Evolutionary conservation across 2,797 vertebrate species (phyloP).

Genomic region (Champsocephalus esox): DNA sequence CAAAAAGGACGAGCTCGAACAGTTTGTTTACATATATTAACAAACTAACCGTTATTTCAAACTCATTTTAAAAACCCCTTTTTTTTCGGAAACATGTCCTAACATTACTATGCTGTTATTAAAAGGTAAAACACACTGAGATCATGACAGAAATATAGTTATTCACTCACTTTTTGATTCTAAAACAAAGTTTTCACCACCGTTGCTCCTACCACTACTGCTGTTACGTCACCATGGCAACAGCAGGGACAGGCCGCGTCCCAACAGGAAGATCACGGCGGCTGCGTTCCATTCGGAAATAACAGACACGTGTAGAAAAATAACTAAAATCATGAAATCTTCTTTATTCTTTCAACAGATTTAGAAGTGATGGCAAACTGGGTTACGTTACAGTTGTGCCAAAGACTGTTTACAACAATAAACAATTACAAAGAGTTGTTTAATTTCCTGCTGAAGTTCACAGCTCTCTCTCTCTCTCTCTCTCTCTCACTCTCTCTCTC

Average conservation of each 20-base stretch:
- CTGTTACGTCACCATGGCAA: constrained; percentile 6
- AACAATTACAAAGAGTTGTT: no score
- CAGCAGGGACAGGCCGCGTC: neutral
- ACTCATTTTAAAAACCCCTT: neutral
- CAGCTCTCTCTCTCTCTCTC: no score
- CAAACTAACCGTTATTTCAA: neutral
- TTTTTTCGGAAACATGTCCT: neutral
- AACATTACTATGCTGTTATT: no score
- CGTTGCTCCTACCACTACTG: neutral
- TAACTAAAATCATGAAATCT: neutral
- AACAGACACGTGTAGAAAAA: neutral
- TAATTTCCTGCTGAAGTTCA: no score
- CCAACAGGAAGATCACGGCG: neutral
- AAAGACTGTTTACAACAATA: no score
- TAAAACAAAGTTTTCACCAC: neutral
- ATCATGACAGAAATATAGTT: fast-evolving
- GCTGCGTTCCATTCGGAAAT: constrained; percentile 9
- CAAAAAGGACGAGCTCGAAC: neutral
- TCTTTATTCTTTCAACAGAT: neutral
- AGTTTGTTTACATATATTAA: neutral
- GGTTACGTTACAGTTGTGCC: no score
- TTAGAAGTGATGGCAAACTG: no score
- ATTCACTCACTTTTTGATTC: neutral
- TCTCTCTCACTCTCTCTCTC: no score
- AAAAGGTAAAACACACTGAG: no score